Evolutionary conservation across 2,797 vertebrate genomes (phyloP), one percentile per base, ranked within the genome.

Genomic region (Pachyuromys duprasi): DNA sequence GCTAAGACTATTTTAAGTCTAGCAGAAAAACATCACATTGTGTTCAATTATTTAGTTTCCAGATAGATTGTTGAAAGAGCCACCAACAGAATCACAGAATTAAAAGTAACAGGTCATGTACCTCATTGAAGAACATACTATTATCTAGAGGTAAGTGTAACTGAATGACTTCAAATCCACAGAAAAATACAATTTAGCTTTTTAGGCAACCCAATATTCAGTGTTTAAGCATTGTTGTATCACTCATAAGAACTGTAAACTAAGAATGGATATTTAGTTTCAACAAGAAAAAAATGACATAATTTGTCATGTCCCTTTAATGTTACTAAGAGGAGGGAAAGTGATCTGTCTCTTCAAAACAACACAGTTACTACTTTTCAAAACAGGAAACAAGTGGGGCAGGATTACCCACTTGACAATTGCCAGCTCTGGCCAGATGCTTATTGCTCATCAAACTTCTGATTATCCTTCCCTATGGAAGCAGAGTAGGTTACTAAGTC

Each of bases 391-490:
- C 89, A 95, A 82, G 53, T 95, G 91, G 24, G 60, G 78, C n/a
- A n/a, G 36, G 72, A 96, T 94, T 91, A 33, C 87, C 97, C n/a
- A n/a, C 57, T 86, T 86, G 87, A 74, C 72, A 96, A 79, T 14
- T 60, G 92, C 55, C 72, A 79, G 70, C 28, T 36, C 33, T 53
- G 60, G 94, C 31, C 90, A 91, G 97, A 96, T 97, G 95, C 93
- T 96, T 76, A 96, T 86, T 79, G 62, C 90, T 88, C 88, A 95
- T 90, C 92, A 94, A 95, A 60, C 95, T 98, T 97, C 90, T 96
- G 42, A 70, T 94, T 87, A 92, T 75, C 55, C 78, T 84, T 86
- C 53, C 72, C 80, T 94, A 76, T 96, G 89, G 82, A 97, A 97
- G 86, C 60, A 95, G 90, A 83, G 62, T 76, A 97, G 89, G 96